Evolutionary conservation across 2,888 invertebrate species (phyloP).

Genomic region (Pandemis heparana): DNA sequence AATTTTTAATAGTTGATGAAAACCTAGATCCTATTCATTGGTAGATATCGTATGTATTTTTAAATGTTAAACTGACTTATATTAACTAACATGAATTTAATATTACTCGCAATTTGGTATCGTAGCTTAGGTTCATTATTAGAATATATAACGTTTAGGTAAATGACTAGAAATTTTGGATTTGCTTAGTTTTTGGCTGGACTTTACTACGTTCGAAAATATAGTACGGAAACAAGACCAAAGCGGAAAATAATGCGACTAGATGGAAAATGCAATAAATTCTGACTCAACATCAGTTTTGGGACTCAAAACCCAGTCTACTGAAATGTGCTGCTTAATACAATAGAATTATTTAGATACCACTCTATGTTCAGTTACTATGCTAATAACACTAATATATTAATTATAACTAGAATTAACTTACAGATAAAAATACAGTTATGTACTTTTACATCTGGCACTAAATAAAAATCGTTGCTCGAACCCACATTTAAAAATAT

Average conservation of each 20-base stretch:
- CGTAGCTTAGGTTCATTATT: constrained; percentile 69
- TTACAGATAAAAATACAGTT: constrained; percentile 53
- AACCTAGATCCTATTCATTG: constrained; percentile 67
- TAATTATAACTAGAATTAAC: constrained; percentile 28
- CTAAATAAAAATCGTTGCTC: constrained; percentile 75
- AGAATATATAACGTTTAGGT: constrained; percentile 62
- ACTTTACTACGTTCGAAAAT: constrained; percentile 60
- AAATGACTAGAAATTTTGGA: constrained; percentile 84
- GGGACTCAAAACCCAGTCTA: constrained; percentile 25
- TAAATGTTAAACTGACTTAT: constrained; percentile 47
- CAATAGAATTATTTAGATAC: constrained; percentile 25
- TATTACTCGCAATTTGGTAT: constrained; percentile 69
- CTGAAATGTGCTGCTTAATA: constrained; percentile 33
- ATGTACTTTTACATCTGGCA: constrained; percentile 76
- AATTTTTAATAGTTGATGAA: constrained; percentile 36
- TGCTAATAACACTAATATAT: constrained; percentile 19
- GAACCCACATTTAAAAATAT: constrained; percentile 64
- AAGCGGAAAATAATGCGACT: constrained; percentile 55
- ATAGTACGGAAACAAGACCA: constrained; percentile 51
- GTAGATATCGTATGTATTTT: constrained; percentile 60
- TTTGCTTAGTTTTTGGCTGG: constrained; percentile 70
- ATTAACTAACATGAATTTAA: constrained; percentile 47
- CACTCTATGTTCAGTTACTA: constrained; percentile 28
- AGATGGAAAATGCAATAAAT: constrained; percentile 66
- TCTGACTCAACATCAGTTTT: constrained; percentile 41